phyloP scores from a whole-genome alignment of 1,140 invertebrate genomes.

The Hormaphis cornu region DNA sequence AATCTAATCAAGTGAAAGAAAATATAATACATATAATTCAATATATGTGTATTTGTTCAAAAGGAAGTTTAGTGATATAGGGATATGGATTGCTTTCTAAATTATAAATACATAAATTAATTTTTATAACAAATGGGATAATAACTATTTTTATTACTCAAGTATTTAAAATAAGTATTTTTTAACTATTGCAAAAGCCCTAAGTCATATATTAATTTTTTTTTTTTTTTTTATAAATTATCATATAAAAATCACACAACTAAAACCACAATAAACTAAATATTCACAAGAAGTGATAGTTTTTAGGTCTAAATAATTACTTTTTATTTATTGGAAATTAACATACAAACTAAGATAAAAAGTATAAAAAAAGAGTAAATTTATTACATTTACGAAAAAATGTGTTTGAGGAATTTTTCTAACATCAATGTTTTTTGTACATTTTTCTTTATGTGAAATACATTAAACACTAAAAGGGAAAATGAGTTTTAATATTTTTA shows the following conservation, averaged over 20 bases:
- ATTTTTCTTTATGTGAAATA: constrained; percentile 13
- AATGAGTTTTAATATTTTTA: neutral
- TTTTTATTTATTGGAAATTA: constrained; percentile 24
- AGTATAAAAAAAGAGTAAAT: constrained; percentile 25
- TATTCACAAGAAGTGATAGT: constrained; percentile 1
- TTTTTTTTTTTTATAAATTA: neutral
- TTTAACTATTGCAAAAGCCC: constrained; percentile 10
- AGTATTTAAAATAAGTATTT: neutral
- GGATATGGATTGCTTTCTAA: too few species aligned
- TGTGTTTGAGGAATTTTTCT: constrained; percentile 13
- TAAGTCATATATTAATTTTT: neutral
- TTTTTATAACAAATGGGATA: too few species aligned
- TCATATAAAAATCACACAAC: constrained; percentile 18
- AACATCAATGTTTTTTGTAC: constrained; percentile 25
- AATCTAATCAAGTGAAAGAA: too few species aligned
- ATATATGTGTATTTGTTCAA: too few species aligned
- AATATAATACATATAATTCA: too few species aligned
- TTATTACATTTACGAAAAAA: neutral
- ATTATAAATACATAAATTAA: too few species aligned
- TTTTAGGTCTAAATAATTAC: constrained; percentile 8
- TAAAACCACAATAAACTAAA: constrained; percentile 3
- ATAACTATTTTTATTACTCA: too few species aligned
- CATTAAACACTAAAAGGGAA: constrained; percentile 1
- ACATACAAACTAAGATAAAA: constrained; percentile 8
- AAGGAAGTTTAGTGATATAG: too few species aligned